Evolutionary conservation across 2,113 vertebrate genomes (phyloP).

Genomic region (Mobula birostris): DNA sequence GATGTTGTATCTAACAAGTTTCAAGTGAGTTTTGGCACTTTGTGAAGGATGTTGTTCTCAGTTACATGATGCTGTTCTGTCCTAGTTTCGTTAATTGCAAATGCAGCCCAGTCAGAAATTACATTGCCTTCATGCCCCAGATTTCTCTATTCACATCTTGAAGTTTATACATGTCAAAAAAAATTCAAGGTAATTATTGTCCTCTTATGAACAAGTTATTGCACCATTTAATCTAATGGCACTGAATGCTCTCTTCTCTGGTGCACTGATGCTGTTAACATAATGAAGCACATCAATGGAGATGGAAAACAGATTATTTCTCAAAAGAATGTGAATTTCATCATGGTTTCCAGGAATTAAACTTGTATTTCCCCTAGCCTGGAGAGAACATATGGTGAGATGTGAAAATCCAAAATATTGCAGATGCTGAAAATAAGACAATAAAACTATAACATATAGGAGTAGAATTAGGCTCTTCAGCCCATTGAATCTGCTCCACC

Average conservation of each 20-base stretch:
- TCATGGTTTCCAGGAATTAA: background rate
- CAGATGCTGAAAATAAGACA: too few relatives aligned
- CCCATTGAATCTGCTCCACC: too few relatives aligned
- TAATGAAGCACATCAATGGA: background rate
- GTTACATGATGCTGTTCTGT: background rate
- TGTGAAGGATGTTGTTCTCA: background rate
- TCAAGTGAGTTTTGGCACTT: background rate
- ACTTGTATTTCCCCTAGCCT: too few relatives aligned
- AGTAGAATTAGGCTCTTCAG: too few relatives aligned
- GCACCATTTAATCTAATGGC: background rate
- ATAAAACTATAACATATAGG: too few relatives aligned
- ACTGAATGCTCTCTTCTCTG: background rate
- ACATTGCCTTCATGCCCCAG: background rate
- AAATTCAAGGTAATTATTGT: background rate
- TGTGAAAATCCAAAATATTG: too few relatives aligned
- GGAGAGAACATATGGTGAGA: too few relatives aligned
- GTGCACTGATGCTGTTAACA: background rate
- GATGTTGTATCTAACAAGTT: background rate
- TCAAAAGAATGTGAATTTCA: background rate
- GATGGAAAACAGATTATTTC: background rate
- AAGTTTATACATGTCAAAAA: background rate
- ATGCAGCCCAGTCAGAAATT: background rate
- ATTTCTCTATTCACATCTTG: background rate
- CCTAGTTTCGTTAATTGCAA: slow-evolving; percentile 21
- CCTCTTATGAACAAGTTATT: background rate